These are phyloP conservation scores for Promerops cafer DNA, from an alignment of 2,113 vertebrate species.

Conservation along the genomic window DNA sequence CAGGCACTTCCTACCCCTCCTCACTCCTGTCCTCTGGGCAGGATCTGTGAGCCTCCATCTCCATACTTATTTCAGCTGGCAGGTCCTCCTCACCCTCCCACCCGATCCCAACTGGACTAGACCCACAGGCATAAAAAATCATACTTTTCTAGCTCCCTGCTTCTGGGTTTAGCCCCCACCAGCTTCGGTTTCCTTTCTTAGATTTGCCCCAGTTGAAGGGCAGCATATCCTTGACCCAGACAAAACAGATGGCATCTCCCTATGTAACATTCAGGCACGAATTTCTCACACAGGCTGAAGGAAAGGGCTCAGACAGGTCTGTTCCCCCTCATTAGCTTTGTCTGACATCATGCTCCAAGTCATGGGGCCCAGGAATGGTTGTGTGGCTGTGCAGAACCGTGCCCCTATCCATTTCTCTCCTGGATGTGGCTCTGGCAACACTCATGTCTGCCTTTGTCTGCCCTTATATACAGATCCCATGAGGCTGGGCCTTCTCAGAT, in stretches of 20 bases:
- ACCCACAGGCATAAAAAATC: neutral
- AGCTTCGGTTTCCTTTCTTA: neutral
- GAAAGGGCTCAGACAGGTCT: slow-evolving; percentile 36
- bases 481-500: neutral
- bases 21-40: neutral
- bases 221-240: slow-evolving; percentile 8
- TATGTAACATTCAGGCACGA: neutral
- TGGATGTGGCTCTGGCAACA: neutral
- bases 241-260: slow-evolving; percentile 43
- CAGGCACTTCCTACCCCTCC: neutral
- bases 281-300: neutral
- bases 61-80: neutral
- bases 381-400: neutral
- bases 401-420: neutral
- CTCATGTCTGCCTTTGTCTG: neutral
- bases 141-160: neutral
- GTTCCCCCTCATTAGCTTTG: slow-evolving; percentile 45
- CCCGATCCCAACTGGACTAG: neutral
- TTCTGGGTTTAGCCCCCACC: neutral
- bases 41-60: neutral
- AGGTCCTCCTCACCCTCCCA: neutral
- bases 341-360: neutral
- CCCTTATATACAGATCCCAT: neutral
- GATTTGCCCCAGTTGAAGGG: neutral
- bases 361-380: neutral